These are phyloP conservation scores for Galaxea fascicularis DNA, from an alignment of 92 coral and sea anemone genomes.

Conservation along the genomic window DNA sequence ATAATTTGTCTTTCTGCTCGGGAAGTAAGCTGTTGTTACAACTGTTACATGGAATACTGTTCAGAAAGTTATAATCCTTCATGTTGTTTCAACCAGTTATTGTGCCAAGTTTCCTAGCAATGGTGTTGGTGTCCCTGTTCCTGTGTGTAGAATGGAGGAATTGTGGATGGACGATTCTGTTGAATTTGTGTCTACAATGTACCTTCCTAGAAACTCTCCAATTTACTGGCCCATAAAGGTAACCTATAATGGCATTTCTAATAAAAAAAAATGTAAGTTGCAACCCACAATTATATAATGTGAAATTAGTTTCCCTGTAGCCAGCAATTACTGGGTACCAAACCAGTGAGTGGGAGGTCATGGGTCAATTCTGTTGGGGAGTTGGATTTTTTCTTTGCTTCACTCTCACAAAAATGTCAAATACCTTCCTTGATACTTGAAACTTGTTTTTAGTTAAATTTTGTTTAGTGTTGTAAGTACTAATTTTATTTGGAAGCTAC, in stretches of 20 bases:
- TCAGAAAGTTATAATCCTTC: neutral
- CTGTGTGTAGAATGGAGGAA: constrained; percentile 49
- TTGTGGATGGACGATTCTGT: constrained; percentile 29
- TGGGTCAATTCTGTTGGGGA: neutral
- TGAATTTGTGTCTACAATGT: constrained; percentile 45
- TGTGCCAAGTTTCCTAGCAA: constrained; percentile 75
- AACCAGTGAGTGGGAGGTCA: neutral
- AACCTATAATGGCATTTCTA: neutral
- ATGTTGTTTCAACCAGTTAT: constrained; percentile 53
- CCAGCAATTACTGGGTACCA: neutral
- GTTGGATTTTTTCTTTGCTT: no score
- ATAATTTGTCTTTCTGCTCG: no score
- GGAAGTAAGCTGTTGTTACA: neutral
- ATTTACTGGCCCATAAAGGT: constrained; percentile 63
- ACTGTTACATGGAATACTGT: no score
- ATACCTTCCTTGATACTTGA: no score
- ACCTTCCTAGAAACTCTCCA: constrained; percentile 82
- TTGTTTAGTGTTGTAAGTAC: no score
- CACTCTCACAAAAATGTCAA: no score
- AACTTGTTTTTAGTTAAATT: no score
- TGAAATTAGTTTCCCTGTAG: neutral
- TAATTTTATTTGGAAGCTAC: no score
- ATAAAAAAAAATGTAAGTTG: neutral
- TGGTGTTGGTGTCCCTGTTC: constrained; percentile 64
- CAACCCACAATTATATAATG: neutral